A percentile compares a stretch with the other conserved stretches of the same genome.
Conservation (phyloP, 2,797 vertebrate species). For the Triplophysa yarkandensis region DNA sequence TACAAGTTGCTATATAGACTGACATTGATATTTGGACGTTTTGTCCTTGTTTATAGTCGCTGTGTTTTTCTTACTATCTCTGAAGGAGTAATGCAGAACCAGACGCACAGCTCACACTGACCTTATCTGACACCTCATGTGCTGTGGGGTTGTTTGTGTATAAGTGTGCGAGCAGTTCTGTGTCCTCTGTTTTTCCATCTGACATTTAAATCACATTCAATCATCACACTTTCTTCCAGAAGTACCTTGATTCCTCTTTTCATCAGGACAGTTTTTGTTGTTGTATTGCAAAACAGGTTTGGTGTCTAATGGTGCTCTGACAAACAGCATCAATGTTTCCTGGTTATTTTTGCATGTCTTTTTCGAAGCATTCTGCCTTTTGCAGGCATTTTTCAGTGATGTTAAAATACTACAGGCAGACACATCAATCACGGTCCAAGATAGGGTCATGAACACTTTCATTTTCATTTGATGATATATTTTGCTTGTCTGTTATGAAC, state of each 20-base stretch:
- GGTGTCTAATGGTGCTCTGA: neutral
- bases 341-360: conserved; percentile 11
- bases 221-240: conserved; percentile 57
- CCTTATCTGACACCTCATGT: conserved; percentile 63
- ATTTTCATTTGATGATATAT: conserved; percentile 24
- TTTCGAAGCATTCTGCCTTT: neutral
- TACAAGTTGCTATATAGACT: neutral
- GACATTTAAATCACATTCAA: conserved; percentile 70
- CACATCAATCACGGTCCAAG: conserved; percentile 25
- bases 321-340: neutral
- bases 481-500: conserved; percentile 19
- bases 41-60: conserved; percentile 43
- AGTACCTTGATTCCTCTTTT: conserved; percentile 51
- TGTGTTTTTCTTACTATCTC: conserved; percentile 63
- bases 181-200: conserved; percentile 58
- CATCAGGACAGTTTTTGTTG: conserved; percentile 59
- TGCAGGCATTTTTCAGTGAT: neutral
- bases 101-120: conserved; percentile 65
- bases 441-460: neutral
- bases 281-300: neutral
- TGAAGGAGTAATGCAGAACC: conserved; percentile 66
- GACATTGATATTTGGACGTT: conserved; percentile 28
- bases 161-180: conserved; percentile 22
- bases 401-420: conserved; percentile 8
- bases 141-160: conserved; percentile 43